Evolutionary conservation across 2,113 vertebrate genomes (phyloP).

Genomic region (Brachyistius frenatus): DNA sequence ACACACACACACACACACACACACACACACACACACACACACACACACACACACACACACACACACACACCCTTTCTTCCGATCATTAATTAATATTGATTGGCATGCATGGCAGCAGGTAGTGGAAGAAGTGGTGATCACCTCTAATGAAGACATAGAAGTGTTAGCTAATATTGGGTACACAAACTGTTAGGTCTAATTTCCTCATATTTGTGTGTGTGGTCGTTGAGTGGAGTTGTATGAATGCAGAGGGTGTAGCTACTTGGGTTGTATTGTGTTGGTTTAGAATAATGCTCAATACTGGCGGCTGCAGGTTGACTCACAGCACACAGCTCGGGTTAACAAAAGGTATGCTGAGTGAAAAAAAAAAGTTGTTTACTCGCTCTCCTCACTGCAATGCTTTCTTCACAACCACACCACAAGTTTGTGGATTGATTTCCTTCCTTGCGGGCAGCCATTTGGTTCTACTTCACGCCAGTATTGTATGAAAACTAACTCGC

Average conservation of each 20-base stretch:
- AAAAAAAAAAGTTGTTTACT: slow-evolving; percentile 6
- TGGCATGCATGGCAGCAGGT: slow-evolving; percentile 55
- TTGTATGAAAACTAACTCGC: slow-evolving; percentile 6
- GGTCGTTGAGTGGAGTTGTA: slow-evolving; percentile 13
- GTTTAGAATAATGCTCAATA: slow-evolving; percentile 20
- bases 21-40: slow-evolving; percentile 28
- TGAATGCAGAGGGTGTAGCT: slow-evolving; percentile 31
- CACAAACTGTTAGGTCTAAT: slow-evolving; percentile 38
- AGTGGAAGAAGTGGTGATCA: slow-evolving; percentile 50
- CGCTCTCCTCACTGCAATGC: background rate
- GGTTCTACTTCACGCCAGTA: slow-evolving; percentile 15
- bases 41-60: slow-evolving; percentile 21
- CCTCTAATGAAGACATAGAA: slow-evolving; percentile 71
- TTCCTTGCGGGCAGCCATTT: background rate
- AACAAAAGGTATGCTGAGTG: slow-evolving; percentile 26
- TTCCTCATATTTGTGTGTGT: slow-evolving; percentile 34
- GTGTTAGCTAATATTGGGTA: slow-evolving; percentile 47
- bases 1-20: background rate
- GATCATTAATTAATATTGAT: slow-evolving; percentile 71
- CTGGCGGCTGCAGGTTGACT: slow-evolving; percentile 20
- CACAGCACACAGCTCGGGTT: slow-evolving; percentile 20
- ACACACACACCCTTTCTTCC: slow-evolving; percentile 21
- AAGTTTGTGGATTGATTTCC: background rate
- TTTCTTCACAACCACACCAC: slow-evolving; percentile 7
- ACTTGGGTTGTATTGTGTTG: slow-evolving; percentile 26